Percentiles rank a stretch among this genome's conserved stretches.
Conservation (phyloP, 2,888 invertebrate species). For the Chouioia cunea region DNA sequence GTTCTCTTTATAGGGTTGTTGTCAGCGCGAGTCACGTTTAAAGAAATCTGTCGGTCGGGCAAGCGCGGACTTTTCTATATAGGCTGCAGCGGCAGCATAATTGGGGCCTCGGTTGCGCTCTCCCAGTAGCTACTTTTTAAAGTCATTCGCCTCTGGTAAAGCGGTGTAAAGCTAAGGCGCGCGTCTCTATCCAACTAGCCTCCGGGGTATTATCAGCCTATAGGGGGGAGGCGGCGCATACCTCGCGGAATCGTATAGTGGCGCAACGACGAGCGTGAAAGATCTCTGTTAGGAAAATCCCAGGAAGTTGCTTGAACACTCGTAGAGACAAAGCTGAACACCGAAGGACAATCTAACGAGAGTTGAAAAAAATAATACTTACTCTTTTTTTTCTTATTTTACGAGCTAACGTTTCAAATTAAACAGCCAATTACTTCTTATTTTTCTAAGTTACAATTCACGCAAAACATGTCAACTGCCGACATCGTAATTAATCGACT, state of each 20-base stretch:
- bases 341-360: too few species aligned
- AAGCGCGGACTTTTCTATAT: conserved; percentile 62
- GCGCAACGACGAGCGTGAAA: conserved; percentile 50
- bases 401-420: too few species aligned
- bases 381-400: too few species aligned
- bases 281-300: conserved; percentile 51
- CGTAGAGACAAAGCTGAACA: background rate
- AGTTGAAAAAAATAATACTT: too few species aligned
- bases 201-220: conserved; percentile 49
- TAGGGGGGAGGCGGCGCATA: conserved; percentile 37
- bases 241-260: conserved; percentile 54
- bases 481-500: too few species aligned
- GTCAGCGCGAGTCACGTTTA: conserved; percentile 56
- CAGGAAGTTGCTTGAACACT: conserved; percentile 49
- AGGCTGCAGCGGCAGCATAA: conserved; percentile 57
- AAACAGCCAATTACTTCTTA: too few species aligned
- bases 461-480: too few species aligned
- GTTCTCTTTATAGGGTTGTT: conserved; percentile 49
- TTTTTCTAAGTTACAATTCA: too few species aligned
- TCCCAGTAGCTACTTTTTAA: conserved; percentile 61
- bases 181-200: conserved; percentile 47
- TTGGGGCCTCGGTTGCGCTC: conserved; percentile 54
- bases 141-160: conserved; percentile 60
- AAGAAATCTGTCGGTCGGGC: conserved; percentile 58
- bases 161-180: conserved; percentile 51